Percentiles rank a stretch among this genome's conserved stretches.
phyloP scores from a whole-genome alignment of 2,888 invertebrate genomes.

The Cataglyphis altisquamis region DNA sequence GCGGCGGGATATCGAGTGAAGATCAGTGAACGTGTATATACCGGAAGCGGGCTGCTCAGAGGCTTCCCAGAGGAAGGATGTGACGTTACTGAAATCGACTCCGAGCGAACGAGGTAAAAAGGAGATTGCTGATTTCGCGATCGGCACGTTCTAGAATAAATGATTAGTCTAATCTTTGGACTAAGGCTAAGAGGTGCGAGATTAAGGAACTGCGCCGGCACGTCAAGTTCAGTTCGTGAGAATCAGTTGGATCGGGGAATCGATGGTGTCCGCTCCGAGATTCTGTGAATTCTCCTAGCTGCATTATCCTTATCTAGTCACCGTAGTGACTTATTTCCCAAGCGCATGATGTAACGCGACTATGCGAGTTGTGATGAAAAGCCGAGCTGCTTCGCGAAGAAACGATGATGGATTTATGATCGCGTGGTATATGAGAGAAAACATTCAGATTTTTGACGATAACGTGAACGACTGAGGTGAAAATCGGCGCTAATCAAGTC shows the following conservation, averaged over 20 bases:
- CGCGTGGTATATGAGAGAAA: background rate
- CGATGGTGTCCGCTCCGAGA: conserved; percentile 25
- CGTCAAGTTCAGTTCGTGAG: conserved; percentile 18
- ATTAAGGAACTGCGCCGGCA: background rate
- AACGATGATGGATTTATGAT: background rate
- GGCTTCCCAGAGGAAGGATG: conserved; percentile 33
- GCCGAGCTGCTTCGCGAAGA: background rate
- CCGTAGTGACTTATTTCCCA: background rate
- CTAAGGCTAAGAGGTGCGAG: background rate
- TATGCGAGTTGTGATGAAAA: background rate
- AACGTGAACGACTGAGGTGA: background rate
- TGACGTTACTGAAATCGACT: conserved; percentile 12
- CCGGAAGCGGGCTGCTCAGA: conserved; percentile 4
- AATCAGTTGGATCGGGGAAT: conserved; percentile 26
- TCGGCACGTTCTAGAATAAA: background rate
- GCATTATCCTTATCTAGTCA: background rate
- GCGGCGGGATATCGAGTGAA: conserved; percentile 12
- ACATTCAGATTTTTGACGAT: conserved; percentile 12
- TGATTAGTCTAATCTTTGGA: background rate
- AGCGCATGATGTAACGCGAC: background rate
- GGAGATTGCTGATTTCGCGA: background rate
- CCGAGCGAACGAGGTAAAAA: conserved; percentile 43
- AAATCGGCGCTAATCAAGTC: conserved; percentile 5
- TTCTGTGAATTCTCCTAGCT: background rate
- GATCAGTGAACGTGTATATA: conserved; percentile 39